Evolutionary conservation across 2,113 vertebrate genomes (phyloP), one percentile per base, ranked within the genome.

Genomic region (Pseudorasbora parva): DNA sequence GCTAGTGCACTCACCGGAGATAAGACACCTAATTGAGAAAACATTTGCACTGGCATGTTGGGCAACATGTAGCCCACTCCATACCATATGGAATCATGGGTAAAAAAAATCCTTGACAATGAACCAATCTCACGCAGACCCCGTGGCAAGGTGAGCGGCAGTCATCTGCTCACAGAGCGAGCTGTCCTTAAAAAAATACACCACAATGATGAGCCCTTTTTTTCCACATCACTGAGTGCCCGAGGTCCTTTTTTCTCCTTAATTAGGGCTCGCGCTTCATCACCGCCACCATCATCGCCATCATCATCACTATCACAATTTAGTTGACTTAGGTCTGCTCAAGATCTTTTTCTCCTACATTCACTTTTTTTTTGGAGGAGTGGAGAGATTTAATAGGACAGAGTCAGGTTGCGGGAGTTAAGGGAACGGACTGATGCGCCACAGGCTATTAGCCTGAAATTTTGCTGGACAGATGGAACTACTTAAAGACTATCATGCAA

Each of bases 81-180:
- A 94, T 95, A 96, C 96, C 97, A 97, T 96, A 96, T 96, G 97
- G 97, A 97, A 98, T 98, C 96, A 97, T 97, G 97, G 96, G 97
- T 96, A 98, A 97, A 97, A 96, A 89, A 90, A 87, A 91, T 95
- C 95, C 95, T 95, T 96, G 96, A 97, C 96, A 98, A 97, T 96
- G 96, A 97, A 97, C 97, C 97, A 98, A 97, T 98, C 97, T 98
- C 95, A 95, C 95, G 95, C 96, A 96, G 96, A 97, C 95, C 97
- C 96, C 93, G 96, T 97, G 96, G 98, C 97, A 98, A 99, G 98
- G 98, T 98, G 98, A 98, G 97, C 94, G 94, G 93, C 95, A 96
- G 95, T 96, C 96, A 97, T 97, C 96, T 92, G 95, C 95, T 96
- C 94, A 92, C 90, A 93, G 91, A 91, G 92, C 92, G 90, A 91